These are phyloP conservation scores for Hemistola chrysoprasaria DNA, from an alignment of 2,888 invertebrate species.

Conservation along the genomic window DNA sequence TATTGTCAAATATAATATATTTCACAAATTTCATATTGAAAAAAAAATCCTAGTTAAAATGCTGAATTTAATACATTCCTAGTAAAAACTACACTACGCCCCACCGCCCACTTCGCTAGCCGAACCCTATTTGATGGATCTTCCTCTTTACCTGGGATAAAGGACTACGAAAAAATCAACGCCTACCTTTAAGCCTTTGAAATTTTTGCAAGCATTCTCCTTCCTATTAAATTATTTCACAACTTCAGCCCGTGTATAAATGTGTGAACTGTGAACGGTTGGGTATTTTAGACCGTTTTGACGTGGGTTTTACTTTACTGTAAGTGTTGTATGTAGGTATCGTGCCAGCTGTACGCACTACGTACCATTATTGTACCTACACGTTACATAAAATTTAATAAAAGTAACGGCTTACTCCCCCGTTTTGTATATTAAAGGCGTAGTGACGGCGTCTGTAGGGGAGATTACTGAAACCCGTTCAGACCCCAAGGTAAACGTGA, in stretches of 20 bases:
- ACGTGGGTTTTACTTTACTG: conserved; percentile 20
- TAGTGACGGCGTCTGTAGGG: conserved; percentile 39
- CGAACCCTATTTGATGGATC: conserved; percentile 1
- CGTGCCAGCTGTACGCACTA: background rate
- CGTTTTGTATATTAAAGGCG: conserved; percentile 34
- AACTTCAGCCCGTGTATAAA: conserved; percentile 5
- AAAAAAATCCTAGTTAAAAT: no score
- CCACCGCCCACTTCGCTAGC: no score
- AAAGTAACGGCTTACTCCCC: conserved; percentile 35
- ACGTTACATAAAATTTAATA: conserved; percentile 39
- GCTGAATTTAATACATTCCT: no score
- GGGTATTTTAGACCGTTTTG: conserved; percentile 20
- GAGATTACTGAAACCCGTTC: conserved; percentile 65
- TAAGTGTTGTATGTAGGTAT: conserved; percentile 6
- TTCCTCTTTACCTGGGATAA: background rate
- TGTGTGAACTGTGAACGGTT: conserved; percentile 16
- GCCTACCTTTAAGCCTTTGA: conserved; percentile 1
- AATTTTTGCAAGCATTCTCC: conserved; percentile 15
- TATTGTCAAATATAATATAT: no score
- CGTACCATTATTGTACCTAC: no score
- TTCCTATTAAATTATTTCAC: conserved; percentile 14
- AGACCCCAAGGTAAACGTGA: conserved; percentile 68
- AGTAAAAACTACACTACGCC: no score
- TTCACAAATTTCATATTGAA: no score
- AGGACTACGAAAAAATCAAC: conserved; percentile 9